Evolutionary conservation across 2,113 vertebrate genomes (phyloP).

Genomic region (Melanerpes formicivorus): DNA sequence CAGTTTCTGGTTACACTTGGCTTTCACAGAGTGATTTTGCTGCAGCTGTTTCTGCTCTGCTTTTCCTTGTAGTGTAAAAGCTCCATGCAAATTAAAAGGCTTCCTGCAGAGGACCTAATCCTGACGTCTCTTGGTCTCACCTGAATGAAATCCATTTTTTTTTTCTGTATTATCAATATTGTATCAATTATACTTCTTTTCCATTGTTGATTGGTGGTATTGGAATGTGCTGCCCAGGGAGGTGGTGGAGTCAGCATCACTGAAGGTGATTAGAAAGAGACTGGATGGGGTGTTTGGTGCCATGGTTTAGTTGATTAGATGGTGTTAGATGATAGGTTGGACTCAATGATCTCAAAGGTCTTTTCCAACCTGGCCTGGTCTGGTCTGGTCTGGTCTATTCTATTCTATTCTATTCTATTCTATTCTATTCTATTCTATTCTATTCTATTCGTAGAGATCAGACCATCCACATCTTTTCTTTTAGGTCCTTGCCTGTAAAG

Average conservation of each 20-base stretch:
- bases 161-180: background rate
- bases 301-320: too few species aligned
- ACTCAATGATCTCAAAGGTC: too few species aligned
- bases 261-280: too few species aligned
- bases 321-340: too few species aligned
- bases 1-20: background rate
- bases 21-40: background rate
- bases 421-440: too few species aligned
- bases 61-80: background rate
- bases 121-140: background rate
- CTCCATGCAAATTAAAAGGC: background rate
- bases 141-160: fast-evolving
- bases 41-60: background rate
- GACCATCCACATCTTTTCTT: background rate
- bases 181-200: background rate
- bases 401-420: too few species aligned
- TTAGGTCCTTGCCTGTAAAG: background rate
- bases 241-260: too few species aligned
- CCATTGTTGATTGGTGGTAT: background rate
- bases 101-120: background rate
- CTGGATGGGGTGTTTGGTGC: too few species aligned
- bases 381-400: too few species aligned
- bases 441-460: background rate
- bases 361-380: too few species aligned
- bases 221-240: too few species aligned